These are phyloP conservation scores for Priocnemis perturbator DNA, from an alignment of 2,888 invertebrate genomes.

Conservation along the genomic window DNA sequence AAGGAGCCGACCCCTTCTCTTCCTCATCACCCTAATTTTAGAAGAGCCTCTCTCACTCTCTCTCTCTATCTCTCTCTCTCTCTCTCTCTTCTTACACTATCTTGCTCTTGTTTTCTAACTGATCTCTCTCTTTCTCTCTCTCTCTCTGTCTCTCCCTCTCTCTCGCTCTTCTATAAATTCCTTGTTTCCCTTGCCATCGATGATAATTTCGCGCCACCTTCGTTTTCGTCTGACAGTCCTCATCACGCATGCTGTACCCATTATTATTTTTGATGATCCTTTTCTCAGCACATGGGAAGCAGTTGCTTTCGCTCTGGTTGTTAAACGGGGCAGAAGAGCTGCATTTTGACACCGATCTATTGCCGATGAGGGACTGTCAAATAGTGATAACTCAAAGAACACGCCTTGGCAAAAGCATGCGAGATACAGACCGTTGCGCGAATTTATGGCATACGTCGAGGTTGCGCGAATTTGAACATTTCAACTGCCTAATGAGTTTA, in stretches of 20 bases:
- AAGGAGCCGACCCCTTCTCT: constrained; percentile 70
- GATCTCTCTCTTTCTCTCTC: constrained; percentile 4
- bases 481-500: no score
- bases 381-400: no score
- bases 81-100: constrained; percentile 12
- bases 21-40: constrained; percentile 71
- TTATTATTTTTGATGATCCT: no score
- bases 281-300: no score
- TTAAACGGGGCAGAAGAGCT: no score
- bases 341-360: no score
- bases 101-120: constrained; percentile 22
- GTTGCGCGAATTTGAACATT: no score
- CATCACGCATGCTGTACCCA: constrained; percentile 7
- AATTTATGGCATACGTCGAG: no score
- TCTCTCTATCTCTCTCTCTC: constrained; percentile 28
- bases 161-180: neutral
- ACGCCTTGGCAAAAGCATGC: no score
- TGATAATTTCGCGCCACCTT: constrained; percentile 13
- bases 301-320: no score
- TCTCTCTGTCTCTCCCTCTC: constrained; percentile 13
- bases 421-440: no score
- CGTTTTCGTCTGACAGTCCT: constrained; percentile 31
- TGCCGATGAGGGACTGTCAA: no score
- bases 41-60: constrained; percentile 53
- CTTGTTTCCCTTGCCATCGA: constrained; percentile 25